Evolutionary conservation across 2,888 invertebrate species (phyloP).

Genomic region (Agriotes lineatus): DNA sequence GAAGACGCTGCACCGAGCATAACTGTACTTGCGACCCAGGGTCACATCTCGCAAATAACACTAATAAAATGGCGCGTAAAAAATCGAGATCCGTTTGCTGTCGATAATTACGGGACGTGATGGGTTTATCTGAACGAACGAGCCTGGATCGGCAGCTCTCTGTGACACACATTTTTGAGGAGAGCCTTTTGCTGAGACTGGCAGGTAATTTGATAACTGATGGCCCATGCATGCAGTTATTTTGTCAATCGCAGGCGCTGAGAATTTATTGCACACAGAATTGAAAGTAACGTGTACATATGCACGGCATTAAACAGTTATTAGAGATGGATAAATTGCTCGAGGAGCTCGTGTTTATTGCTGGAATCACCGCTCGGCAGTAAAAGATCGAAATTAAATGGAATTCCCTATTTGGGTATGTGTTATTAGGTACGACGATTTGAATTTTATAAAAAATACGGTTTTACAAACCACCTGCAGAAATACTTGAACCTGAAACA

Average conservation of each 20-base stretch:
- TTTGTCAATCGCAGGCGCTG: slow-evolving; percentile 8
- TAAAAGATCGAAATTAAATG: too few species aligned
- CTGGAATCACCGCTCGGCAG: not conserved
- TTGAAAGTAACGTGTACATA: slow-evolving; percentile 4
- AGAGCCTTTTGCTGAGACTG: not conserved
- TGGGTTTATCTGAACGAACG: slow-evolving; percentile 24
- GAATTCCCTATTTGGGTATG: too few species aligned
- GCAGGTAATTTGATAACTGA: slow-evolving; percentile 19
- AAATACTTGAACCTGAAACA: too few species aligned
- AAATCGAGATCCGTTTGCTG: slow-evolving; percentile 30
- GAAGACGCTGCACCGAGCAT: slow-evolving; percentile 35
- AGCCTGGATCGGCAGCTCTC: not conserved
- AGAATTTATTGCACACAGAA: slow-evolving; percentile 2
- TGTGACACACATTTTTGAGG: slow-evolving; percentile 15
- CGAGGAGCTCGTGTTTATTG: not conserved
- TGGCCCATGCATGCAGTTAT: slow-evolving; percentile 7
- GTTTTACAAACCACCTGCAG: too few species aligned
- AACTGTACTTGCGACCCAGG: slow-evolving; percentile 46
- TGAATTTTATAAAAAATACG: too few species aligned
- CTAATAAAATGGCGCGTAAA: slow-evolving; percentile 47
- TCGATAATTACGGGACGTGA: slow-evolving; percentile 25
- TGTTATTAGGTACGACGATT: too few species aligned
- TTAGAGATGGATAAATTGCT: slow-evolving; percentile 3
- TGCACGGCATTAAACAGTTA: slow-evolving; percentile 19
- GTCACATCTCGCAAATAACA: slow-evolving; percentile 48